Evolutionary conservation across 2,797 vertebrate species (phyloP).

Genomic region (Ceryle rudis): DNA sequence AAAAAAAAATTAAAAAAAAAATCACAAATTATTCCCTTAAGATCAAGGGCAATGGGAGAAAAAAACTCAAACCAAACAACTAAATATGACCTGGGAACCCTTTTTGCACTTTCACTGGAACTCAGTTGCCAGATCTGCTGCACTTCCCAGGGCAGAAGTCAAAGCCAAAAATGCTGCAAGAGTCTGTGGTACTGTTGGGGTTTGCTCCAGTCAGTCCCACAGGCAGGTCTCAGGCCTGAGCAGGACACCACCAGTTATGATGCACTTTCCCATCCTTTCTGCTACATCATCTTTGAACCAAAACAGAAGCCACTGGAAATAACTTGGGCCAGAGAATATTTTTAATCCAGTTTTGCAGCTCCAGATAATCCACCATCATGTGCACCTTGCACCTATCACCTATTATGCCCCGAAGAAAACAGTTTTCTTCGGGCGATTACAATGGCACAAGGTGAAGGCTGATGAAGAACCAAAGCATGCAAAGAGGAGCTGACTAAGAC

Average conservation of each 20-base stretch:
- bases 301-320: neutral
- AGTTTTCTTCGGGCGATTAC: neutral
- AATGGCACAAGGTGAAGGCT: neutral
- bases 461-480: neutral
- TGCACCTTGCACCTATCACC: neutral
- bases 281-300: neutral
- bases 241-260: neutral
- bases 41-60: neutral
- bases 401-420: neutral
- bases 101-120: neutral
- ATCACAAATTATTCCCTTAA: neutral
- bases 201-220: neutral
- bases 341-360: neutral
- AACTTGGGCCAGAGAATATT: neutral
- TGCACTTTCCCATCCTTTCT: neutral
- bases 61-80: neutral
- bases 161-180: neutral
- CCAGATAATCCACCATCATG: neutral
- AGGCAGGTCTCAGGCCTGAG: neutral
- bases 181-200: neutral
- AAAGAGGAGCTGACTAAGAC: neutral
- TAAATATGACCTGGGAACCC: neutral
- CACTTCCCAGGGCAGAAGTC: neutral
- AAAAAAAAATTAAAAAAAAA: neutral
- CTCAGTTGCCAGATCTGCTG: neutral